phyloP scores from a whole-genome alignment of 1,140 invertebrate genomes.

The Leguminivora glycinivorella region DNA sequence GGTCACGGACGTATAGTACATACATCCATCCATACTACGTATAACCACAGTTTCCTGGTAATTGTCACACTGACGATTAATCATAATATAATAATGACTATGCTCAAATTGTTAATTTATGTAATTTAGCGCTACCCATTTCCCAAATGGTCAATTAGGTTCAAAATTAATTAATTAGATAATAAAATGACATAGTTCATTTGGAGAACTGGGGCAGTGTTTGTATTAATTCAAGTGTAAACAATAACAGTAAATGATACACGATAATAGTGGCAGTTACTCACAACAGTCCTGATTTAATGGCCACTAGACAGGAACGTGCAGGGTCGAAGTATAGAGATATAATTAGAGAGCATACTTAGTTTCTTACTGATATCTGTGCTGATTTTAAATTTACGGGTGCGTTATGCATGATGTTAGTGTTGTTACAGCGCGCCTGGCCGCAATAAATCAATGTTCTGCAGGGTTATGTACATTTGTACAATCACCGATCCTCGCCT shows the following conservation, averaged over 20 bases:
- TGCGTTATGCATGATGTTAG: constrained; percentile 4
- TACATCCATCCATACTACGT: no score
- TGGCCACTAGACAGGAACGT: not conserved
- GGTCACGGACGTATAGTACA: constrained; percentile 61
- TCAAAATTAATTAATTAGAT: not conserved
- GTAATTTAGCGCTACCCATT: not conserved
- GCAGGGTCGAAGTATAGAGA: constrained; percentile 1
- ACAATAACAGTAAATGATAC: constrained; percentile 13
- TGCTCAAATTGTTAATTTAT: constrained; percentile 35
- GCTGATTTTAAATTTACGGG: not conserved
- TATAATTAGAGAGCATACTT: not conserved
- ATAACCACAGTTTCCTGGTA: constrained; percentile 57
- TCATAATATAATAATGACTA: constrained; percentile 44
- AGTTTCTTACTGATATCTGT: not conserved
- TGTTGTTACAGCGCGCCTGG: not conserved
- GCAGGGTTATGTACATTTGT: not conserved
- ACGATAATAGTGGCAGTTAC: not conserved
- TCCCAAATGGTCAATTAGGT: not conserved
- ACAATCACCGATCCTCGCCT: not conserved
- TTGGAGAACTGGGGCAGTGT: constrained; percentile 7
- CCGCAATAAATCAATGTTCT: constrained; percentile 12
- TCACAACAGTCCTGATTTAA: constrained; percentile 14
- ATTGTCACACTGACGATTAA: constrained; percentile 45
- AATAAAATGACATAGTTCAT: constrained; percentile 9
- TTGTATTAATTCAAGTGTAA: constrained; percentile 21